These are phyloP conservation scores for Xerus rutilus DNA, from an alignment of 2,797 vertebrate species.

Conservation along the genomic window DNA sequence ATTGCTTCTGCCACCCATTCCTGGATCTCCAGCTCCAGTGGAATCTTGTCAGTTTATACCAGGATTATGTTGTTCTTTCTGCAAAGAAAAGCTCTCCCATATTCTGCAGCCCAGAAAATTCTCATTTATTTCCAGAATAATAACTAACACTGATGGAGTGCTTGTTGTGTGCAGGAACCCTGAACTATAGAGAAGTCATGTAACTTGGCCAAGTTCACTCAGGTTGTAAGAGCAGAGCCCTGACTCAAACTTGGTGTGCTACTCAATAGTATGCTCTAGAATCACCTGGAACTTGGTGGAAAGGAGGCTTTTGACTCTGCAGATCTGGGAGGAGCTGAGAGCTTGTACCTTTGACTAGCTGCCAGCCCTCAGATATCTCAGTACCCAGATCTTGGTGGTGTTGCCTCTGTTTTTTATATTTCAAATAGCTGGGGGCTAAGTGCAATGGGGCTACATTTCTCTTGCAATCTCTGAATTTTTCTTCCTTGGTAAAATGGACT, in stretches of 20 bases:
- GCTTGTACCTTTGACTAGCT: neutral
- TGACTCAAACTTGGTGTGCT: accelerated
- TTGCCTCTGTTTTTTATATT: neutral
- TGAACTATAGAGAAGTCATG: neutral
- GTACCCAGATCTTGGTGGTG: neutral
- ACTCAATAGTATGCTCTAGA: neutral
- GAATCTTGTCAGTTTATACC: neutral
- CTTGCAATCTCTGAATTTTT: neutral
- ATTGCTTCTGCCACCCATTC: neutral
- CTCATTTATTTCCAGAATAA: neutral
- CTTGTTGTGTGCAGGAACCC: neutral
- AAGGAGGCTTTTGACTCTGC: neutral
- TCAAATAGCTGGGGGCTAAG: neutral
- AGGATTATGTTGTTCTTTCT: neutral
- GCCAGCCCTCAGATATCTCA: neutral
- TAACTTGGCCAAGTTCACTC: neutral
- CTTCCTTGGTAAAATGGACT: neutral
- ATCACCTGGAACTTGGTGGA: neutral
- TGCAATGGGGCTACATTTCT: neutral
- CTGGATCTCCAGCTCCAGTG: neutral
- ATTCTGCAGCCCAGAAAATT: neutral
- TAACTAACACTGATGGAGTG: neutral
- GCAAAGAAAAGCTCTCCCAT: neutral
- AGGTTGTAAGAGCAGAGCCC: neutral
- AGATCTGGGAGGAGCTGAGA: neutral